Percentiles rank a stretch among this genome's conserved stretches.
phyloP scores from a whole-genome alignment of 2,888 invertebrate species.

The Monochamus alternatus region DNA sequence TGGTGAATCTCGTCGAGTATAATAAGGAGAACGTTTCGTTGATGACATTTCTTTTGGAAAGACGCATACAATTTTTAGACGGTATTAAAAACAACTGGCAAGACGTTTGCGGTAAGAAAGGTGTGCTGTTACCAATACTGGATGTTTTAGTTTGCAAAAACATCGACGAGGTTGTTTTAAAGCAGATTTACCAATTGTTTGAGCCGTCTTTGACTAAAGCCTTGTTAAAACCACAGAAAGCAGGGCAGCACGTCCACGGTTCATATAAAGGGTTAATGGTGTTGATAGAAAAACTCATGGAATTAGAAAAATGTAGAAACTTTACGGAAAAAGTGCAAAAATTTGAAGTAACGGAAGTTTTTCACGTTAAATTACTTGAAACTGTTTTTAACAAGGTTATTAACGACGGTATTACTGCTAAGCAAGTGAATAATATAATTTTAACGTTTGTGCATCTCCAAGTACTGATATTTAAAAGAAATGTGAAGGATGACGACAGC shows the following conservation, averaged over 20 bases:
- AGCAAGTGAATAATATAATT: constrained; percentile 73
- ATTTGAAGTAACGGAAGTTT: constrained; percentile 76
- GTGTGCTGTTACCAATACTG: constrained; percentile 78
- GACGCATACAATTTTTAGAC: constrained; percentile 71
- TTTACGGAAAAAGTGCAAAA: constrained; percentile 77
- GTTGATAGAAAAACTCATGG: constrained; percentile 77
- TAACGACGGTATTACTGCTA: constrained; percentile 66
- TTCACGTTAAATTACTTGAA: constrained; percentile 75
- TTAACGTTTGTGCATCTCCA: constrained; percentile 74
- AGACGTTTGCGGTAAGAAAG: constrained; percentile 75
- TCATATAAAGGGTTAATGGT: constrained; percentile 75
- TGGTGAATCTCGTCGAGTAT: constrained; percentile 72
- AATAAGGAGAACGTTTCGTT: constrained; percentile 76
- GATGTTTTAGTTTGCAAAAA: constrained; percentile 72
- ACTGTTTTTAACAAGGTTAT: constrained; percentile 74
- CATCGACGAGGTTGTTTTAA: constrained; percentile 71
- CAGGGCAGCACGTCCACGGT: constrained; percentile 77
- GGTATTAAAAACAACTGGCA: constrained; percentile 72
- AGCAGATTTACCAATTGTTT: constrained; percentile 75
- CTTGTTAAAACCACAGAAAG: constrained; percentile 81
- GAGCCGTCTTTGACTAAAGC: constrained; percentile 77
- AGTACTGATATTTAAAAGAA: constrained; percentile 72
- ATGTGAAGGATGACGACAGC: constrained; percentile 48
- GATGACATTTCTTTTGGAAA: constrained; percentile 75
- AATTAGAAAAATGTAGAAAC: constrained; percentile 73